A percentile compares a stretch with the other conserved stretches of the same genome.
These are phyloP conservation scores for Drosophila arizonae DNA, from an alignment of 1,140 invertebrate species.

Conservation along the genomic window DNA sequence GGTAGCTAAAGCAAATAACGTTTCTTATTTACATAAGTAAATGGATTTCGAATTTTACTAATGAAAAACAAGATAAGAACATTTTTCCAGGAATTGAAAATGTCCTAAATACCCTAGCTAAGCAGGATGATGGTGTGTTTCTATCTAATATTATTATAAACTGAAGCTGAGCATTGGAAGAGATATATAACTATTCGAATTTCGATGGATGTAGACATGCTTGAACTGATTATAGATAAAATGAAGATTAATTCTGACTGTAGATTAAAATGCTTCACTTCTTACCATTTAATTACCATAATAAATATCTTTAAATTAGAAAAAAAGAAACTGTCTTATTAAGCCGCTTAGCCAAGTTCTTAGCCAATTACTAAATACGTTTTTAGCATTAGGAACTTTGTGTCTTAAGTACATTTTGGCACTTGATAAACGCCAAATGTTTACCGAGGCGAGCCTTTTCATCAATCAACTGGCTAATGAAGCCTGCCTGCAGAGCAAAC, in stretches of 20 bases:
- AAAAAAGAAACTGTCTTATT: not conserved
- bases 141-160: too few species aligned
- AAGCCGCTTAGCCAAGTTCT: slow-evolving; percentile 1
- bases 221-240: too few species aligned
- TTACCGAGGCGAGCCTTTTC: not conserved
- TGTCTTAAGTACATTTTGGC: slow-evolving; percentile 3
- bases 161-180: too few species aligned
- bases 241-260: too few species aligned
- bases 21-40: slow-evolving; percentile 18
- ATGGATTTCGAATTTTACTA: not conserved
- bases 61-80: not conserved
- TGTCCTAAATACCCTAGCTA: not conserved
- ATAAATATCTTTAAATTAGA: too few species aligned
- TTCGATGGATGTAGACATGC: too few species aligned
- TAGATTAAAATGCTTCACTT: too few species aligned
- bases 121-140: too few species aligned
- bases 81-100: not conserved
- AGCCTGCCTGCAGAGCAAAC: slow-evolving; percentile 5
- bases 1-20: slow-evolving; percentile 12
- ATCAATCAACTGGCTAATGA: slow-evolving; percentile 34
- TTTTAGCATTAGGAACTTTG: slow-evolving; percentile 13
- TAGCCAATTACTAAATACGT: slow-evolving; percentile 22
- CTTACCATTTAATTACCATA: too few species aligned
- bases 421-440: slow-evolving; percentile 21
- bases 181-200: too few species aligned